Base-by-base conservation (phyloP, 1,140 invertebrate species). In the Diprion similis region DNA sequence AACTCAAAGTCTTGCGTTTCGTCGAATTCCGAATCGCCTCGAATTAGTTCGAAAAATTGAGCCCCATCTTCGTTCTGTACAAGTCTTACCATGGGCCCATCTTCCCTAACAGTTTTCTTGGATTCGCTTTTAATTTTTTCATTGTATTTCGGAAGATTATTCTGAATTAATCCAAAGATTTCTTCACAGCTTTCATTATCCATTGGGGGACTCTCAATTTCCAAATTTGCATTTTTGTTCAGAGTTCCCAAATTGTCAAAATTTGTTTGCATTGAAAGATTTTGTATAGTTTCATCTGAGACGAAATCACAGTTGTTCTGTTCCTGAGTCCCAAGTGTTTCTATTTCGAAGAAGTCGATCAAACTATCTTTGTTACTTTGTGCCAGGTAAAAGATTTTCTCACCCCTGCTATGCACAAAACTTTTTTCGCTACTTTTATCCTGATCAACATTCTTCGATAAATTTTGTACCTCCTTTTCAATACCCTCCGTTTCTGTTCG, bases 41-140 rank as follows among this genome's bases (percentile, higher is more conserved):
- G 73, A 0, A 84, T 78, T 8, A 85, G 45, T 66, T 83, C 84
- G 15, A 84, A 83, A 66, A 84, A 79, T 64, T 82, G 80, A 48
- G 84, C 83, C 4, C 82, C 80, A 8, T 81, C 77, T 51, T 78
- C 78, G 45, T 79, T 79, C 67, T 80, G 77, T 17, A 81, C 74
- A 13, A 81, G 70, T 18, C 80, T 72, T 18, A 81, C 70, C 71
- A 77, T 77, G 3, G 80, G 78, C n/a, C 72, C 45, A 11, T 80
- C 75, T 66, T 76, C 72, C 24, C 24, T 37, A 3, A 37, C 24
- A 11, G 51, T 1, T 59, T 13, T 59, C n/a, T 59, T 59, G 24
- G 24, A 37, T 1, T 37, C 24, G 24, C 24, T 37, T 59, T 59
- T 59, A 13, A 59, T 59, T 59, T 59, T 59, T 3, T 59, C 51